Base-by-base conservation (phyloP, 2,888 invertebrate genomes). In the Xestoiulus laeticollis region DNA sequence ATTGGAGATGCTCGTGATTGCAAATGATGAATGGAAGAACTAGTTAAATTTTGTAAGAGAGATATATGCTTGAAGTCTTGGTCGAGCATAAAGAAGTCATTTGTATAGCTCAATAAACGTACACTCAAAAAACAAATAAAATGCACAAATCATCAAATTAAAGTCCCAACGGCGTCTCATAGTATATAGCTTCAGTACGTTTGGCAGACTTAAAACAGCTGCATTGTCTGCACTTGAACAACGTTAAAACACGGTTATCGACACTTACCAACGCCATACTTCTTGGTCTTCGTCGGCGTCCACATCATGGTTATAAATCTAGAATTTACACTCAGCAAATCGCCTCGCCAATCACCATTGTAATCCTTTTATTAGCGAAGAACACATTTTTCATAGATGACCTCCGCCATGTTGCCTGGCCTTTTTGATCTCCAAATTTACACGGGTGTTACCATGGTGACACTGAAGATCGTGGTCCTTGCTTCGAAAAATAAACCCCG, bases 221-320 rank as follows among this genome's bases (percentile, higher is more conserved):
- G 59, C n/a, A 22, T 59, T 19, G 19, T 59, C 59, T n/a, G n/a
- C 8, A 38, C 6, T 38, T 38, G 0, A 59, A 59, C n/a, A 48
- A 3, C 14, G 14, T 16, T 10, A n/a, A 0, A 59, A 59, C n/a
- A 48, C 19, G 48, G 14, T 16, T 10, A n/a, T 16, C 59, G n/a
- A 59, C 59, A 90, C 91, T 90, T 89, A 91, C 91, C 91, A 22
- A 91, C 91, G 88, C 91, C 91, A 88, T 90, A 90, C 89, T 91
- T 91, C 89, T 90, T 90, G 87, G 90, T 90, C 88, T 90, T 90
- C n/a, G 91, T 90, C 44, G 90, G 90, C 88, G 89, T 90, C 91
- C 91, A 91, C 91, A 91, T 91, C 85, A 90, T 90, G 32, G 32
- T 83, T n/a, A n/a, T 1, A 83, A 10, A n/a, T 38, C 32, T 38